phyloP scores from a whole-genome alignment of 2,888 invertebrate species.

The Adelphocoris suturalis region DNA sequence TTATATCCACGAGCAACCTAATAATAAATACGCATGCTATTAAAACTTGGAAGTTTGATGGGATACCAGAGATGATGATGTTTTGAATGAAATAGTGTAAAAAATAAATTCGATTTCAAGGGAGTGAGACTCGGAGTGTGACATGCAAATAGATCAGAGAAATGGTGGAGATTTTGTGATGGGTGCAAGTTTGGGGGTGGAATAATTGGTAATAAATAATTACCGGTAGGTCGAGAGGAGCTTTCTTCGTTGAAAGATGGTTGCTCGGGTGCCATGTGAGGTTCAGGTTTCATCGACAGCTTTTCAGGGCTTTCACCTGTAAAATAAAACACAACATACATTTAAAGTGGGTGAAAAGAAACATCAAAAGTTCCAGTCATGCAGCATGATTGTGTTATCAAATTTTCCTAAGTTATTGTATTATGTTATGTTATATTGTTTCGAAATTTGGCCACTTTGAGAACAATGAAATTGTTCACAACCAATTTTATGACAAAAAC shows the following conservation, averaged over 20 bases:
- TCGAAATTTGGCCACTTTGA: no score
- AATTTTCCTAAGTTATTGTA: no score
- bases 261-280: conserved; percentile 26
- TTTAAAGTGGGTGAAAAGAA: background rate
- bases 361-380: background rate
- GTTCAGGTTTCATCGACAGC: conserved; percentile 51
- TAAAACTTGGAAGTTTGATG: background rate
- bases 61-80: no score
- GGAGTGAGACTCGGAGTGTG: background rate
- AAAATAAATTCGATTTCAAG: background rate
- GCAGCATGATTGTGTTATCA: no score
- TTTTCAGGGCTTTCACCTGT: conserved; percentile 56
- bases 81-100: background rate
- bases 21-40: background rate
- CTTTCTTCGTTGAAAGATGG: conserved; percentile 41
- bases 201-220: background rate
- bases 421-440: no score
- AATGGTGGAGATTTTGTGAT: background rate
- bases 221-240: conserved; percentile 72
- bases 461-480: no score
- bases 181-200: background rate
- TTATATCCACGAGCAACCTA: background rate
- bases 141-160: conserved; percentile 20
- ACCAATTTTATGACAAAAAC: no score
- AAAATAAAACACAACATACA: no score